Evolutionary conservation across 2,797 vertebrate species (phyloP).

Genomic region (Poeciliopsis presidionis): DNA sequence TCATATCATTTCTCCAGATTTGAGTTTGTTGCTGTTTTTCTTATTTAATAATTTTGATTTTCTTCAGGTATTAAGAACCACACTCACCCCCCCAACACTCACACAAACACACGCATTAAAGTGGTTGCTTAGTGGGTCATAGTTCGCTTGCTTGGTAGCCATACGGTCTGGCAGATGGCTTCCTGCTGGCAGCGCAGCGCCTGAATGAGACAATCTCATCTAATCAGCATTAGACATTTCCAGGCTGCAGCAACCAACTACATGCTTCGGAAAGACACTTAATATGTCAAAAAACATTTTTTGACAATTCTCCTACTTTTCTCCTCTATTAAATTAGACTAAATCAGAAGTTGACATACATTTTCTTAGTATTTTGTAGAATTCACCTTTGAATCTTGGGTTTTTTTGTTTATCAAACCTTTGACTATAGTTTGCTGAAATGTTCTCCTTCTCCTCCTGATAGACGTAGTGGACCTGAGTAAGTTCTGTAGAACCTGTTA

Average conservation of each 20-base stretch:
- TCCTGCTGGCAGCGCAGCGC: conserved; percentile 35
- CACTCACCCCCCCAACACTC: neutral
- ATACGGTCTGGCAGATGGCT: conserved; percentile 78
- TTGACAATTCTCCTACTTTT: neutral
- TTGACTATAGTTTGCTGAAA: neutral
- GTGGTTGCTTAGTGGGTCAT: conserved; percentile 34
- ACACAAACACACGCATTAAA: neutral
- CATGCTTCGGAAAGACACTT: conserved; percentile 9
- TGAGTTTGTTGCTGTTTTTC: conserved; percentile 1
- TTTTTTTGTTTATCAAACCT: neutral
- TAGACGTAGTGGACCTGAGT: too few species aligned
- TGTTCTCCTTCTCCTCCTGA: neutral
- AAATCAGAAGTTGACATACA: neutral
- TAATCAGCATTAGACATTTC: conserved; percentile 61
- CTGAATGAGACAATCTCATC: conserved; percentile 65
- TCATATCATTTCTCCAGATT: conserved; percentile 35
- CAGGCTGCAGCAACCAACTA: conserved; percentile 30
- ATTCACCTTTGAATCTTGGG: neutral
- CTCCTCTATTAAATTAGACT: neutral
- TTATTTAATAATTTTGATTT: conserved; percentile 36
- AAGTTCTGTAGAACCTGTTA: neutral
- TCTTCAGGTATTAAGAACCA: conserved; percentile 10
- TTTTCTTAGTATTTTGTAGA: neutral
- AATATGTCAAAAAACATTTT: conserved; percentile 14
- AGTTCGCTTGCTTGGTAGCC: conserved; percentile 54